Evolutionary conservation across 2,113 vertebrate genomes (phyloP).

Genomic region (Mustelus asterias): DNA sequence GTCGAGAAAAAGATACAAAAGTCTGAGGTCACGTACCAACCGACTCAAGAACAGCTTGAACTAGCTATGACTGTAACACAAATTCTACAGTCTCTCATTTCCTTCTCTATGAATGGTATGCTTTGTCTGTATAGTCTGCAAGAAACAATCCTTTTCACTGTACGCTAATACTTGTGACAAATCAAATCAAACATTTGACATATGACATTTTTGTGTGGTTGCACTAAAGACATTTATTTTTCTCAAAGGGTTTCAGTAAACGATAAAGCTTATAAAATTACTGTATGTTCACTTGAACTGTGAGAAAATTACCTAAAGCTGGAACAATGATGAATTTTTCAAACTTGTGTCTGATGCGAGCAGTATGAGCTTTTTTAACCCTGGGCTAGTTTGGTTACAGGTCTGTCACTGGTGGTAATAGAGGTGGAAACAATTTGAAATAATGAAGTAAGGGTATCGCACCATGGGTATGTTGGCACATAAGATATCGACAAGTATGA

Average conservation of each 20-base stretch:
- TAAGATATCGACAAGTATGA: not conserved
- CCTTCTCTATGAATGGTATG: too few species aligned
- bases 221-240: not conserved
- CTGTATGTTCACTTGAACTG: not conserved
- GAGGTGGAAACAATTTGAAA: not conserved
- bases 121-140: too few species aligned
- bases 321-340: not conserved
- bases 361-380: not conserved
- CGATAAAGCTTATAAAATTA: not conserved
- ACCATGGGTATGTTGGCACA: not conserved
- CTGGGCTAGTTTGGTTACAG: not conserved
- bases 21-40: too few species aligned
- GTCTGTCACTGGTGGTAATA: not conserved
- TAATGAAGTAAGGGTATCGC: not conserved
- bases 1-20: too few species aligned
- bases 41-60: too few species aligned
- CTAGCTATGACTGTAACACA: too few species aligned
- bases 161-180: too few species aligned
- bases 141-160: too few species aligned
- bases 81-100: too few species aligned
- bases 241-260: not conserved
- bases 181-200: too few species aligned
- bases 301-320: not conserved
- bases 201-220: not conserved
- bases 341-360: not conserved